Evolutionary conservation across 2,797 vertebrate genomes (phyloP), one percentile per base, ranked within the genome.

Genomic region (Xenopus petersii): DNA sequence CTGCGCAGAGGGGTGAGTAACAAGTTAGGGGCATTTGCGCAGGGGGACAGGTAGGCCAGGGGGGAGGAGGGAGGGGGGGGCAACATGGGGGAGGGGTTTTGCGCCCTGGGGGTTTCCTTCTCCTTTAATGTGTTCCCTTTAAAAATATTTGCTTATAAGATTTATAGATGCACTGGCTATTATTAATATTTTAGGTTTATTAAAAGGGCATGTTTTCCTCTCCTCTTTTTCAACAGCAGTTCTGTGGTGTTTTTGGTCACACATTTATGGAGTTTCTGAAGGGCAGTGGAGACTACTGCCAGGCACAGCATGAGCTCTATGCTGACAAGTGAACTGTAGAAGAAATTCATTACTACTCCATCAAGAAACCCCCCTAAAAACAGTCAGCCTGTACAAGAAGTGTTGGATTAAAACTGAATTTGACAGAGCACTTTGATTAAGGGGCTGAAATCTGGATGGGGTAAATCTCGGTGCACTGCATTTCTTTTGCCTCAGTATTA

Each of bases 181-280:
- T 51, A 42, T 42, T 3, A 3, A 42, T 6, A 42, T 9, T 30
- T 30, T 30, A 2, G 4, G 36, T 9, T 6, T 42, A 42, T 42
- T 42, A 42, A 42, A 36, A 36, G 33, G 6, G 36, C 6, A 5
- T 42, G 3, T 12, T 60, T 42, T 63, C 15, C 5, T 24, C 4
- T 30, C 77, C 58, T 87, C 70, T 17, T 15, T 17, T 86, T 81
- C 87, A 87, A 56, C 95, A 99, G 97, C 98, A 99, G 96, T 99
- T 99, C 96, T 96, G 98, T 98, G 98, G 98, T 99, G 97, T 99
- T 98, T 96, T 99, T 89, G 98, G 98, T 99, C 96, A 95, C 95
- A 99, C 98, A 99, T 99, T 99, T 99, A 99, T 99, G 97, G 98
- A 99, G 98, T 99, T 99, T 99, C 95, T 99, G 96, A 99, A 99